Conservation (phyloP, 2,113 vertebrate species). For the Panthera uncia region DNA sequence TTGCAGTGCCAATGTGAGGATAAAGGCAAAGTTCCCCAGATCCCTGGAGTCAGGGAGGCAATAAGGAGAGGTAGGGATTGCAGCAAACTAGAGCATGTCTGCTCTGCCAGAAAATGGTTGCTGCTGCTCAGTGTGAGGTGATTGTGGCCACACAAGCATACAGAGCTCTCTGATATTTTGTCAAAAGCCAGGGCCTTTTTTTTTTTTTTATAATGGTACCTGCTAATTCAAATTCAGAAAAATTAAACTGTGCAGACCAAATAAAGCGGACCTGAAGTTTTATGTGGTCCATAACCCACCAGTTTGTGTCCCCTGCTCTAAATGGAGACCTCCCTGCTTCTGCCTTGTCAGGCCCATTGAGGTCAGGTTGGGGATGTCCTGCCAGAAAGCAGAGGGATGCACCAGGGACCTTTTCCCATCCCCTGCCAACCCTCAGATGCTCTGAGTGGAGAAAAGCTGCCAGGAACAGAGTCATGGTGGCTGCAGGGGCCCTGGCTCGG, state of each 20-base stretch:
- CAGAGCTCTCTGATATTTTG: neutral
- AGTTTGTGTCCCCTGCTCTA: neutral
- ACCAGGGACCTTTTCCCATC: neutral
- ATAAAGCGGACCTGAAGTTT: neutral
- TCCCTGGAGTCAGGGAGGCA: neutral
- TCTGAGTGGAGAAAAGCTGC: neutral
- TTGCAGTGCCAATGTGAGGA: neutral
- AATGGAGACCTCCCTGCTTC: neutral
- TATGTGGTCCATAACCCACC: neutral
- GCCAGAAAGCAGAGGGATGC: neutral
- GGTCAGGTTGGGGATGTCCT: neutral
- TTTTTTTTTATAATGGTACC: neutral
- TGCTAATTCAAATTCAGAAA: neutral
- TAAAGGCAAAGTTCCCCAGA: neutral
- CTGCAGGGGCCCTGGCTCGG: neutral
- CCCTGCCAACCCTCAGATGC: neutral
- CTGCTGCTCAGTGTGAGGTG: too few relatives aligned
- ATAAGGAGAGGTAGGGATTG: neutral
- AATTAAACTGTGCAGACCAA: neutral
- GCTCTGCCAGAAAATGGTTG: too few relatives aligned
- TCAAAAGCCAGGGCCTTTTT: neutral
- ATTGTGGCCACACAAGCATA: fast-evolving
- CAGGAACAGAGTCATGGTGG: neutral
- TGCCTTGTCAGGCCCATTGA: neutral
- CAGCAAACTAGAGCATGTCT: fast-evolving